Evolutionary conservation across 2,888 invertebrate genomes (phyloP), one percentile per base, ranked within the genome.

Genomic region (Lysandra coridon): DNA sequence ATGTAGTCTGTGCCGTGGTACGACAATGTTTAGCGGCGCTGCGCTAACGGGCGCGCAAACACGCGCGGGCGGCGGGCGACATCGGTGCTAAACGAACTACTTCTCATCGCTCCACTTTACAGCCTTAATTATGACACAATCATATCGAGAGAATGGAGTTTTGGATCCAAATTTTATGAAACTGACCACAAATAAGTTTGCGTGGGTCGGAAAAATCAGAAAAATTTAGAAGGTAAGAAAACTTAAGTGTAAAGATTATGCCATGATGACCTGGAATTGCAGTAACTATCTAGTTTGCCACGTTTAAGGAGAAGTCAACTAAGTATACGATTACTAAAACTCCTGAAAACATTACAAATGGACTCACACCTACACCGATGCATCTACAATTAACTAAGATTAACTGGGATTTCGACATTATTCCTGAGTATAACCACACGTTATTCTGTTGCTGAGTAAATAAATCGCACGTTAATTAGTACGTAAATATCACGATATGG

Each of bases 51-150:
- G 86, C 89, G 87, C 81, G 85, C 91, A 93, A 92, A 93, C 90
- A 90, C 87, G 90, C 87, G 90, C 92, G 91, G 92, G 90, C 91
- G 92, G 93, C 82, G 84, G 75, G 89, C 88, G 92, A 90, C 83
- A 84, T 83, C 84, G 85, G 88, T 91, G 92, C 92, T 91, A 92
- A 92, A 89, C 91, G 92, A 87, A 92, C 93, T 92, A 93, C 91
- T 93, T 93, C 85, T 30, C 73, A 57, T 49, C 64, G 12, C 62
- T 73, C 44, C 64, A 12, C 62, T 62, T 78, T 73, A 57, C 40
- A 49, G 78, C 49, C 78, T 76, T 77, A 77, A 80, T 76, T 76
- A 76, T 57, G 76, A 76, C 57, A 76, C 23, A 33, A 77, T 73
- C 33, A 76, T 57, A 74, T 33, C 69, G 69, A 69, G 30, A 69